Percentiles rank a stretch among this genome's conserved stretches.
Evolutionary conservation across 2,113 vertebrate species (phyloP).

Genomic region (Apistogramma diplotaenia): DNA sequence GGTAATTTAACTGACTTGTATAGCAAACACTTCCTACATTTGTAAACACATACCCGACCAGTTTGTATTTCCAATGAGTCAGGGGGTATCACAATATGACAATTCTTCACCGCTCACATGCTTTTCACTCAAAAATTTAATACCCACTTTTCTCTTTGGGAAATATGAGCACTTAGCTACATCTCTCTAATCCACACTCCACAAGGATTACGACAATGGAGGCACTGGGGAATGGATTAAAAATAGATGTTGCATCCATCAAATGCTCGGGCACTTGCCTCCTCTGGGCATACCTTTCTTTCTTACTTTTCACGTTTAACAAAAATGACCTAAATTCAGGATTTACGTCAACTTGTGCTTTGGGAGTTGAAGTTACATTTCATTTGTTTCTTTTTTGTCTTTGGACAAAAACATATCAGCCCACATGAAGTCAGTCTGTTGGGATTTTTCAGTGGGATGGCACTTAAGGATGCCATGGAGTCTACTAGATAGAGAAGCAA

Average conservation of each 20-base stretch:
- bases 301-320: constrained; percentile 37
- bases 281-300: constrained; percentile 15
- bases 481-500: not conserved
- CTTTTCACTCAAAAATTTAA: constrained; percentile 39
- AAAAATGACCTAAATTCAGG: constrained; percentile 25
- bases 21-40: not conserved
- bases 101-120: constrained; percentile 2
- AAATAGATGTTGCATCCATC: constrained; percentile 68
- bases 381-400: not conserved
- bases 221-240: constrained; percentile 66
- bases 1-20: not conserved
- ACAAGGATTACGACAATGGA: constrained; percentile 75
- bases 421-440: not conserved
- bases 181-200: constrained; percentile 74
- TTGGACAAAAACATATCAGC: not conserved
- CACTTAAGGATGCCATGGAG: not conserved
- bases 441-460: not conserved
- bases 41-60: not conserved
- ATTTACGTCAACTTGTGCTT: not conserved
- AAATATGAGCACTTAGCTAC: constrained; percentile 70
- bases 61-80: not conserved
- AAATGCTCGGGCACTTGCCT: constrained; percentile 50
- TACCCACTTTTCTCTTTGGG: constrained; percentile 56
- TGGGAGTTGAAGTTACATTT: not conserved
- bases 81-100: not conserved